phyloP scores from a whole-genome alignment of 2,888 invertebrate genomes.

The Machimus atricapillus region DNA sequence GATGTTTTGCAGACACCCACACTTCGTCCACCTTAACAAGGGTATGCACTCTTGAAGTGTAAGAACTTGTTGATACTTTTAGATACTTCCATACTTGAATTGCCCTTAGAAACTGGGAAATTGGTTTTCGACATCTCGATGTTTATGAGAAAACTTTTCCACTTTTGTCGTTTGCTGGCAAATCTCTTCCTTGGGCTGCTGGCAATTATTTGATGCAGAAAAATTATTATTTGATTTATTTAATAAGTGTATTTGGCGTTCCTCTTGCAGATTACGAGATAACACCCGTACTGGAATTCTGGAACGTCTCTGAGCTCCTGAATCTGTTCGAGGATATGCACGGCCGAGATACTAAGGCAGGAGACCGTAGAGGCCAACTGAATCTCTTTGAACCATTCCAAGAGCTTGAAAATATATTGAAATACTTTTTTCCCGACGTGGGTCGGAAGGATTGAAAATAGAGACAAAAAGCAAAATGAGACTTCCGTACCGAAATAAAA shows the following conservation, averaged over 20 bases:
- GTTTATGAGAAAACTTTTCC: constrained; percentile 5
- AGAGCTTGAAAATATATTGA: constrained; percentile 1
- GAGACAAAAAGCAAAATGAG: constrained; percentile 53
- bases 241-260: not conserved
- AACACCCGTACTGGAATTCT: not conserved
- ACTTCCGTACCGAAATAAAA: constrained; percentile 61
- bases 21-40: not conserved
- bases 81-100: not conserved
- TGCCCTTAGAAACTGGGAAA: not conserved
- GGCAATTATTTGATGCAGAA: not conserved
- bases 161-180: not conserved
- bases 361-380: constrained; percentile 9
- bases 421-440: not conserved
- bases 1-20: not conserved
- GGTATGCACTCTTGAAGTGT: not conserved
- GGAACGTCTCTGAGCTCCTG: not conserved
- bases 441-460: not conserved
- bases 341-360: not conserved
- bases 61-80: constrained; percentile 5
- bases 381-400: not conserved
- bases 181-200: not conserved
- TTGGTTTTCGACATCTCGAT: not conserved
- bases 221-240: not conserved
- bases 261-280: constrained; percentile 30
- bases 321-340: constrained; percentile 12